A percentile compares a stretch with the other conserved stretches of the same genome.
Conservation (phyloP, 2,888 invertebrate genomes). For the Chloroclystis v-ata region DNA sequence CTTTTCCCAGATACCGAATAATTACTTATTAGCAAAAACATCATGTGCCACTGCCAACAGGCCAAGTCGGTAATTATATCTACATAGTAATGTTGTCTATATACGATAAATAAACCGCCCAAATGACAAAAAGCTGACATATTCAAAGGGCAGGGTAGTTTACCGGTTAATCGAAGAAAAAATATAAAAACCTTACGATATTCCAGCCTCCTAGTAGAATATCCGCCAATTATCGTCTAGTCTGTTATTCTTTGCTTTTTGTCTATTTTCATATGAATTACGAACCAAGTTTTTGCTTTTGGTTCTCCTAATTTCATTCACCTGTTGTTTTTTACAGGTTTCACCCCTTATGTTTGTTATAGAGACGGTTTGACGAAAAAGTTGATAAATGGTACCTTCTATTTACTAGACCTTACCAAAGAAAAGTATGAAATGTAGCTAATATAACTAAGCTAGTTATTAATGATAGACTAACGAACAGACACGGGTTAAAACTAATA, state of each 20-base stretch:
- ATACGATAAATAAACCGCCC: conserved; percentile 9
- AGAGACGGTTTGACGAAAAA: neutral
- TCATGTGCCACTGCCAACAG: too few species aligned
- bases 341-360: conserved; percentile 7
- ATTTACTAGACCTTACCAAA: too few species aligned
- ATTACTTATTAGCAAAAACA: conserved; percentile 9
- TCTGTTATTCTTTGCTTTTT: conserved; percentile 9
- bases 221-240: conserved; percentile 18
- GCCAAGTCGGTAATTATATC: too few species aligned
- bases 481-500: too few species aligned
- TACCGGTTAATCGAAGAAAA: conserved; percentile 10
- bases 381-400: neutral
- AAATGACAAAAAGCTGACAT: conserved; percentile 14
- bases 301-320: conserved; percentile 22
- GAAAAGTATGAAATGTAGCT: too few species aligned
- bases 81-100: neutral
- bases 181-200: conserved; percentile 11
- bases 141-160: conserved; percentile 11
- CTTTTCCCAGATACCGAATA: conserved; percentile 9
- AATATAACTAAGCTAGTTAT: too few species aligned
- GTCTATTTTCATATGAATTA: conserved; percentile 14
- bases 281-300: conserved; percentile 10
- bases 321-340: conserved; percentile 14
- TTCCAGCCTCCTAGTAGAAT: conserved; percentile 16
- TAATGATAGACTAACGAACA: too few species aligned